phyloP scores from a whole-genome alignment of 1,140 invertebrate genomes.

The Goniozus legneri region DNA sequence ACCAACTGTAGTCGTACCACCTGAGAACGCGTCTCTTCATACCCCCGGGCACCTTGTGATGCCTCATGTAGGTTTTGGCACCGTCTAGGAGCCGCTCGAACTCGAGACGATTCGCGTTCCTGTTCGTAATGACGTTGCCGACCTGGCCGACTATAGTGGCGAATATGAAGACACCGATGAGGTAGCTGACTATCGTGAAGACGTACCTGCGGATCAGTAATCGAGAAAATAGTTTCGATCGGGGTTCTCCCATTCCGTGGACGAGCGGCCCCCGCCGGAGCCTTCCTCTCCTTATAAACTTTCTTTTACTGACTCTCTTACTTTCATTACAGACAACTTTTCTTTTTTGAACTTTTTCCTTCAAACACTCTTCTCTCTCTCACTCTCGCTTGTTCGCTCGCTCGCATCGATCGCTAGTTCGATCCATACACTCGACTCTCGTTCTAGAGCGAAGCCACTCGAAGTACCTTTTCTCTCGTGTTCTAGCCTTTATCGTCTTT shows the following conservation, averaged over 20 bases:
- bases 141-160: constrained; percentile 98
- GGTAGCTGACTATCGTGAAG: constrained; percentile 94
- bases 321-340: constrained; percentile 12
- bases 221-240: constrained; percentile 36
- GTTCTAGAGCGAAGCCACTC: no score
- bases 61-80: constrained; percentile 95
- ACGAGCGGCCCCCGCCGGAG: constrained; percentile 52
- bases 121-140: constrained; percentile 94
- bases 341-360: background rate
- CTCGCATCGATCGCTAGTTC: constrained; percentile 8
- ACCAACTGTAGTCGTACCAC: constrained; percentile 98
- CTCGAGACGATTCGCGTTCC: constrained; percentile 93
- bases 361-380: background rate
- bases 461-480: no score
- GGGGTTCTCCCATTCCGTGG: constrained; percentile 25
- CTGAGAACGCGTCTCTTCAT: constrained; percentile 91
- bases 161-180: constrained; percentile 97
- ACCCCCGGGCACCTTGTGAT: constrained; percentile 92
- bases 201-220: constrained; percentile 75
- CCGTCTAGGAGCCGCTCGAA: constrained; percentile 92
- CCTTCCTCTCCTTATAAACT: constrained; percentile 39
- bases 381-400: background rate
- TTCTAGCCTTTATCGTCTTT: background rate
- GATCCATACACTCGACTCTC: constrained; percentile 12
- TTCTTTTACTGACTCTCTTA: constrained; percentile 20